A percentile compares a stretch with the other conserved stretches of the same genome.
These are phyloP conservation scores for Drosophila seguyi DNA, from an alignment of 1,140 invertebrate genomes.

Conservation along the genomic window DNA sequence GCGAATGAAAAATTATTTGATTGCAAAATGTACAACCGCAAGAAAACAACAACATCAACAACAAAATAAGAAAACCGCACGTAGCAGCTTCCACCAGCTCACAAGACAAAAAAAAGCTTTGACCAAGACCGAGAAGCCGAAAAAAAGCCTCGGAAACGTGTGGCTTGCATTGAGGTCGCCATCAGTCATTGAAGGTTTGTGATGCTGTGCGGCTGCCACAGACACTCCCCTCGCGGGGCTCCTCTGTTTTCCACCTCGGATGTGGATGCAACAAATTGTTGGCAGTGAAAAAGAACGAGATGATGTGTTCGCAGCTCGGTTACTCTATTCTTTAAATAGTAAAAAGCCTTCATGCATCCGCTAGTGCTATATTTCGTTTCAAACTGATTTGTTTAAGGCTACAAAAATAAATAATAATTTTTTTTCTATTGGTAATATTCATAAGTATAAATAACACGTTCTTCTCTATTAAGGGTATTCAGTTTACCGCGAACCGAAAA, in stretches of 20 bases:
- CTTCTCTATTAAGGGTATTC: background rate
- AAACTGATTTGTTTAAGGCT: background rate
- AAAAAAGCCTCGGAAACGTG: constrained; percentile 75
- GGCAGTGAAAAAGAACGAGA: constrained; percentile 37
- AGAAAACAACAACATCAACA: constrained; percentile 25
- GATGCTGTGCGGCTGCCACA: constrained; percentile 23
- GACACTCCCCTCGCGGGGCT: constrained; percentile 5
- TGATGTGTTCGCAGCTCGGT: background rate
- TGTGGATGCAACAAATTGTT: constrained; percentile 79
- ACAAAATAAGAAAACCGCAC: constrained; percentile 57
- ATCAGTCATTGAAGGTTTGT: constrained; percentile 78
- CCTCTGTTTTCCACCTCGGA: constrained; percentile 12
- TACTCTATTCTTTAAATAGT: constrained; percentile 9
- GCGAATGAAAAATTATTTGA: constrained; percentile 81
- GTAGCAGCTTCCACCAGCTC: constrained; percentile 50
- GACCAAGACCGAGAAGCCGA: constrained; percentile 81
- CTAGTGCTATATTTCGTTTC: background rate
- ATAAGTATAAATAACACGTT: background rate
- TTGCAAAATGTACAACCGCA: constrained; percentile 82
- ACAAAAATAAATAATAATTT: background rate
- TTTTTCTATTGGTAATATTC: background rate
- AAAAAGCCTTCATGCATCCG: background rate
- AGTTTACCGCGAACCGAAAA: constrained; percentile 21
- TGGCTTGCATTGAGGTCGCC: constrained; percentile 78
- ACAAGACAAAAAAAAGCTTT: constrained; percentile 55